A percentile compares a stretch with the other conserved stretches of the same genome.
These are phyloP conservation scores for Dendrocincla tyrannina DNA, from an alignment of 2,797 vertebrate genomes.

Conservation along the genomic window DNA sequence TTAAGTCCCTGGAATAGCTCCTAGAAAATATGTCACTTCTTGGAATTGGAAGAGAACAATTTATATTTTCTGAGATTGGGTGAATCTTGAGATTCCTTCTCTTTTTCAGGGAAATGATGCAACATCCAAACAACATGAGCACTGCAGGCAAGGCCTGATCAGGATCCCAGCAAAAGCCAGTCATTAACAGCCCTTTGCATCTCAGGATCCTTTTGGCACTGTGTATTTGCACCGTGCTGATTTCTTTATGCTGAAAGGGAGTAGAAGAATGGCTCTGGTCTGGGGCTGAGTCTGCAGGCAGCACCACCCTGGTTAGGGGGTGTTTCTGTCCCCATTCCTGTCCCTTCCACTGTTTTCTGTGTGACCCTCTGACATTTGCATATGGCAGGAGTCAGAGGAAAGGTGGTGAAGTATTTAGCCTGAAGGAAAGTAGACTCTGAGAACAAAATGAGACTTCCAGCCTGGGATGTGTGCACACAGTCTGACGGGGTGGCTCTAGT, in stretches of 20 bases:
- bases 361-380: neutral
- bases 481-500: neutral
- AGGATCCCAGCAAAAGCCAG: neutral
- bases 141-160: neutral
- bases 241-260: neutral
- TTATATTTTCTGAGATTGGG: neutral
- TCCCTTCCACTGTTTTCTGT: neutral
- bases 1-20: neutral
- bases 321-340: neutral
- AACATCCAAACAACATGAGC: neutral
- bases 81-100: neutral
- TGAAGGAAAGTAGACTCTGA: neutral
- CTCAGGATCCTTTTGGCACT: neutral
- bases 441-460: neutral
- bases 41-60: neutral
- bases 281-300: neutral
- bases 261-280: neutral
- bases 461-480: neutral
- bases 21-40: neutral
- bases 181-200: neutral
- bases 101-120: neutral
- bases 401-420: slow-evolving; percentile 7
- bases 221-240: neutral
- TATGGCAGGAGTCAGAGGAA: neutral
- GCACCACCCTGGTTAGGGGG: neutral